These are phyloP conservation scores for Xenotilapia leptura DNA, from an alignment of 2,113 vertebrate species.

Conservation along the genomic window DNA sequence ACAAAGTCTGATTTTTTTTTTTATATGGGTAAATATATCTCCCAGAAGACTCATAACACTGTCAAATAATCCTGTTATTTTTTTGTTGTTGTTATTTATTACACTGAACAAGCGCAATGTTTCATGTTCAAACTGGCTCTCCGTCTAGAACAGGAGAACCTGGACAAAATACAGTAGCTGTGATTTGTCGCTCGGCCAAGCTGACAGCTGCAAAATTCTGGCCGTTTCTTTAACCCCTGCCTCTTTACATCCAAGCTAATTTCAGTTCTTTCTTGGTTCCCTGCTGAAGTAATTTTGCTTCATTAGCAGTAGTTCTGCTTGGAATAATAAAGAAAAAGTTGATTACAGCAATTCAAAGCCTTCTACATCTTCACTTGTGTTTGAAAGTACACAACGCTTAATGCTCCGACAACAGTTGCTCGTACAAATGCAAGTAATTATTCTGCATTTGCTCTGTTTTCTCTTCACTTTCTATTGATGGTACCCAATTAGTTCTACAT, in stretches of 20 bases:
- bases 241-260: slow-evolving; percentile 1
- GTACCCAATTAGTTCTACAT: background rate
- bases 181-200: background rate
- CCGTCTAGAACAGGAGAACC: background rate
- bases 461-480: background rate
- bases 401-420: background rate
- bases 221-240: background rate
- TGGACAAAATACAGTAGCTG: background rate
- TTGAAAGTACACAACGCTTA: background rate
- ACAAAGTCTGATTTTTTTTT: background rate
- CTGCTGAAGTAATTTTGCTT: background rate
- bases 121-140: background rate
- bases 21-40: background rate
- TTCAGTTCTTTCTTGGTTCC: background rate
- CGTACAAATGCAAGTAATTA: background rate
- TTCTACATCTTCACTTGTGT: background rate
- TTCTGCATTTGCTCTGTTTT: background rate
- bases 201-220: background rate
- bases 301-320: slow-evolving; percentile 5
- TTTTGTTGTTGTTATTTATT: slow-evolving; percentile 11
- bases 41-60: background rate
- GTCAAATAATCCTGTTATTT: background rate
- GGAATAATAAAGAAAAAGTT: slow-evolving; percentile 9
- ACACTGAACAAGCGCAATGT: background rate
- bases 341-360: slow-evolving; percentile 10